Conservation (phyloP, 1,140 invertebrate species). For the Camponotus pennsylvanicus region DNA sequence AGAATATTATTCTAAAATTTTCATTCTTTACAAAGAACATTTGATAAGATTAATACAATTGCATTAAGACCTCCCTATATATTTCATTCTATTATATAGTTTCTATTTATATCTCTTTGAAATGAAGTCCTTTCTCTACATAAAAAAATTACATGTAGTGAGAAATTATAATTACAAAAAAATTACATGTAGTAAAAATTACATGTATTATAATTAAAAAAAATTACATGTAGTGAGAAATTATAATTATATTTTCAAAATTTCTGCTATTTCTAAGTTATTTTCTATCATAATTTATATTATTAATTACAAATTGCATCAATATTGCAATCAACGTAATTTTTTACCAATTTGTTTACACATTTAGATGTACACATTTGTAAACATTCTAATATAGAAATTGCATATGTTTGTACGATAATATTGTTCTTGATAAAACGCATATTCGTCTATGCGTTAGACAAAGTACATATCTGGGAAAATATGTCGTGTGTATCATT, state of each 20-base stretch:
- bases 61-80: neutral
- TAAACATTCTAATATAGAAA: constrained; percentile 39
- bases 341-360: constrained; percentile 5
- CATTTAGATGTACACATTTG: neutral
- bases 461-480: neutral
- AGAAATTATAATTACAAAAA: constrained; percentile 1
- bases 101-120: neutral
- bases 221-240: neutral
- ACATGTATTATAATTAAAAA: neutral
- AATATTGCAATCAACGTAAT: constrained; percentile 14
- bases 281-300: neutral
- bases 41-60: neutral
- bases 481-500: neutral
- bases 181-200: neutral
- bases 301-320: neutral
- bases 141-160: neutral
- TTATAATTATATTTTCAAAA: neutral
- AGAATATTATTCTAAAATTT: neutral
- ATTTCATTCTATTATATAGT: constrained; percentile 15
- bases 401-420: constrained; percentile 17
- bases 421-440: constrained; percentile 4
- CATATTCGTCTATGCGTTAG: neutral
- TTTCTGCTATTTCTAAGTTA: neutral
- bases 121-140: neutral
- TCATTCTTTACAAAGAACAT: neutral